Evolutionary conservation across 2,113 vertebrate species (phyloP).

Genomic region (Montifringilla adamsi): DNA sequence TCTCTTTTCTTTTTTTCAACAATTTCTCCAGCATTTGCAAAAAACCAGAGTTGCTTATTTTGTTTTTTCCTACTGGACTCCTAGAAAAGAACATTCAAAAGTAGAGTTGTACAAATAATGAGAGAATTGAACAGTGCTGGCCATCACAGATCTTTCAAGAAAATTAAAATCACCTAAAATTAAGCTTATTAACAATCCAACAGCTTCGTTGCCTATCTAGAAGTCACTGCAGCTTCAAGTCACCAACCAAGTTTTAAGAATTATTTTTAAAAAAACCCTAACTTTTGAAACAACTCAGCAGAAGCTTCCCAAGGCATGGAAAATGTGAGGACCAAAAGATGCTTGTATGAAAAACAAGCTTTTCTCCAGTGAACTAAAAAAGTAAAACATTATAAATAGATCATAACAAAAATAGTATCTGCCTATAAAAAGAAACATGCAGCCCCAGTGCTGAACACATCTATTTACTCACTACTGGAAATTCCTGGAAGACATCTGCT

Average conservation of each 20-base stretch:
- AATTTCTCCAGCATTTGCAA: background rate
- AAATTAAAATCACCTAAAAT: background rate
- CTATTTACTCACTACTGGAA: background rate
- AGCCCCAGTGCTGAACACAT: background rate
- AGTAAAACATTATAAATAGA: conserved; percentile 20
- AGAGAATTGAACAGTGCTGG: background rate
- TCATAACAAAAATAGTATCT: conserved; percentile 26
- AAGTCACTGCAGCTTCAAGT: background rate
- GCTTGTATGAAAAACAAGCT: background rate
- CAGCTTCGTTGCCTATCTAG: background rate
- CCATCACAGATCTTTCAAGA: background rate
- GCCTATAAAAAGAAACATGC: conserved; percentile 32
- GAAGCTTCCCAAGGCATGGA: background rate
- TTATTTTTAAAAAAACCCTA: rapidly evolving
- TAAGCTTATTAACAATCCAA: background rate
- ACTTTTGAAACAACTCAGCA: background rate
- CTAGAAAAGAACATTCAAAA: background rate
- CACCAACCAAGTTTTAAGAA: background rate
- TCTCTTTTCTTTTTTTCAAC: background rate
- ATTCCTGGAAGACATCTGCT: conserved; percentile 20
- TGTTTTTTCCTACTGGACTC: background rate
- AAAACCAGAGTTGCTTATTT: background rate
- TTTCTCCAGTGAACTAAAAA: background rate
- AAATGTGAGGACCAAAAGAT: background rate
- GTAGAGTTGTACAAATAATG: background rate